Base-by-base conservation (phyloP, 2,888 invertebrate species). In the Quadriops clusia region DNA sequence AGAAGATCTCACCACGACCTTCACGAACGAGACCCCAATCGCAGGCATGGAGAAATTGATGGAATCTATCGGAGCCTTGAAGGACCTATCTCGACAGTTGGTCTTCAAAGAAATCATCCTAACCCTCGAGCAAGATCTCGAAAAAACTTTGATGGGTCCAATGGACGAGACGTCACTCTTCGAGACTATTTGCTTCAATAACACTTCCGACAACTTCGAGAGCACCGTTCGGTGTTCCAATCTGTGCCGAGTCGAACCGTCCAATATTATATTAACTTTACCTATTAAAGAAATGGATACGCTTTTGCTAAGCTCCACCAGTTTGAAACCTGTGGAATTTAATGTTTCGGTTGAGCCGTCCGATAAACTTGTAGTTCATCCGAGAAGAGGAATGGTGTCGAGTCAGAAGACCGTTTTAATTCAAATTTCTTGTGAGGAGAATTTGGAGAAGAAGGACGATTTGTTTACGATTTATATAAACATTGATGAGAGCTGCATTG, bases 111-210 rank as follows among this genome's bases (percentile, higher is more conserved):
- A 61, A 42, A 45, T 61, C 16, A 42, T 46, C n/a, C 20, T 61
- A 12, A 58, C 55, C 2, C 31, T 61, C 3, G 61, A 61, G 39
- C 53, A 50, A 30, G 55, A 60, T 40, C 42, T 49, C 7, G 56
- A 60, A 23, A 39, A 45, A 20, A 58, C 58, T 2, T 34, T 59
- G 7, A 45, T 56, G 17, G 39, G 28, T 4, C 37, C 37, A 9
- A 44, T 50, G 5, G 50, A 45, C 7, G 57, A 60, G 25, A 54
- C 56, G 5, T 49, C 46, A 1, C 34, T 52, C 36, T 60, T 50
- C 39, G 52, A 56, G 9, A 48, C 56, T n/a, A 37, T 58, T 3
- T 45, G 40, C 30, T 43, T 47, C 24, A 50, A 49, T 9, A 39
- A 31, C 24, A 41, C 40, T 1, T 29, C 14, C 13, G 4, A 16